Conservation (phyloP, 2,113 vertebrate genomes). For the Ploceus nigricollis region DNA sequence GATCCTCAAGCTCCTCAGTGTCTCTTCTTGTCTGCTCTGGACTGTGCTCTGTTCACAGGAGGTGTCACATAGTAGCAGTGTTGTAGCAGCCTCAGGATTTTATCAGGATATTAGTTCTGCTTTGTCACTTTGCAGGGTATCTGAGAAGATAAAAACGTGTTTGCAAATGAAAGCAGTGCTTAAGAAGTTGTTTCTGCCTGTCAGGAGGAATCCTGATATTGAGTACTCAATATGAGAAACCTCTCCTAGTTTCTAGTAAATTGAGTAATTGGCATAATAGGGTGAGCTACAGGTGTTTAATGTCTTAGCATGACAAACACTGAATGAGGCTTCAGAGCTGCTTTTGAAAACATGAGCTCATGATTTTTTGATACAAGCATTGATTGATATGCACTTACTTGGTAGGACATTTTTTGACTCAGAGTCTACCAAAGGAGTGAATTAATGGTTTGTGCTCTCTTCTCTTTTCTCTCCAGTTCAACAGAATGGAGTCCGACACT, state of each 20-base stretch:
- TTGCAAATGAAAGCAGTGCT: not conserved
- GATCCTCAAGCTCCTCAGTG: not conserved
- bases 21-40: not conserved
- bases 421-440: not conserved
- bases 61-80: rapidly evolving
- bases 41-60: not conserved
- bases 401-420: not conserved
- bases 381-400: not conserved
- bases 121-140: not conserved
- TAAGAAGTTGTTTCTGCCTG: not conserved
- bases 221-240: not conserved
- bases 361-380: not conserved
- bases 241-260: not conserved
- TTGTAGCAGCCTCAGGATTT: not conserved
- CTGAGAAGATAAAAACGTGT: rapidly evolving
- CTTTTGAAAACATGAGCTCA: not conserved
- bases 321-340: not conserved
- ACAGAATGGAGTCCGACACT: conserved; percentile 87
- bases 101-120: not conserved
- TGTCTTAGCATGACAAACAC: not conserved
- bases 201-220: not conserved
- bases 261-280: rapidly evolving
- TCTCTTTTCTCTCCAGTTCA: conserved; percentile 77
- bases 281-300: not conserved
- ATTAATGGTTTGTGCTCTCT: not conserved